Conservation (phyloP, 23 tunicate genomes). For the Trididemnum clinides region DNA sequence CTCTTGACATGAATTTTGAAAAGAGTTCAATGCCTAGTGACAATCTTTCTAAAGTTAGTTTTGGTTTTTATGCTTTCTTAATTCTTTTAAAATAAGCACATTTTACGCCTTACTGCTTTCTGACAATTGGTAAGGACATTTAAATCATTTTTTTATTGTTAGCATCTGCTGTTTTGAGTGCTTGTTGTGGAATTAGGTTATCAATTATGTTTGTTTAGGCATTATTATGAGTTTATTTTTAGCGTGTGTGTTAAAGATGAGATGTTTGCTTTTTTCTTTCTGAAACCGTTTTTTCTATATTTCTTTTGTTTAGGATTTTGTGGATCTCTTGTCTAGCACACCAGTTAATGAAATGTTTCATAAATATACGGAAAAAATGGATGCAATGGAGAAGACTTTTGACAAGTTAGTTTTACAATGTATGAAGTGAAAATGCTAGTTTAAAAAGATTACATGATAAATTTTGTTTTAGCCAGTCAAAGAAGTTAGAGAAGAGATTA, state of each 20-base stretch:
- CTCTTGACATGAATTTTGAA: background rate
- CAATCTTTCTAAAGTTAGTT: too few species aligned
- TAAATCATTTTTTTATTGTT: background rate
- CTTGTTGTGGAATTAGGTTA: background rate
- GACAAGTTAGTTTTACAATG: slow-evolving; percentile 41
- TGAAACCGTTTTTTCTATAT: background rate
- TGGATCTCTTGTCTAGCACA: background rate
- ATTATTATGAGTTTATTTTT: background rate
- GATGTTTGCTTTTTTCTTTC: background rate
- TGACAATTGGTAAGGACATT: background rate
- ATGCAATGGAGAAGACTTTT: slow-evolving; percentile 34
- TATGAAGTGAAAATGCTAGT: background rate
- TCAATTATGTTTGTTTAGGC: background rate
- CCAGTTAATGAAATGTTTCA: slow-evolving; percentile 61
- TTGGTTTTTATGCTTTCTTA: too few species aligned
- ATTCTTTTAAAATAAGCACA: background rate
- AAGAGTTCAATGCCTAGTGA: too few species aligned
- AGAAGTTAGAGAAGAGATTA: slow-evolving; percentile 51
- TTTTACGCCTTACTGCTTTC: background rate
- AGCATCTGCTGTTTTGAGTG: background rate
- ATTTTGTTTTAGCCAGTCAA: slow-evolving; percentile 28
- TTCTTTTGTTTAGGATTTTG: background rate
- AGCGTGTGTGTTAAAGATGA: background rate
- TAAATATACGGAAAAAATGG: slow-evolving; percentile 46
- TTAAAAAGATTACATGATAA: background rate